These are phyloP conservation scores for Ceriagrion tenellum DNA, from an alignment of 2,888 invertebrate species.

Conservation along the genomic window DNA sequence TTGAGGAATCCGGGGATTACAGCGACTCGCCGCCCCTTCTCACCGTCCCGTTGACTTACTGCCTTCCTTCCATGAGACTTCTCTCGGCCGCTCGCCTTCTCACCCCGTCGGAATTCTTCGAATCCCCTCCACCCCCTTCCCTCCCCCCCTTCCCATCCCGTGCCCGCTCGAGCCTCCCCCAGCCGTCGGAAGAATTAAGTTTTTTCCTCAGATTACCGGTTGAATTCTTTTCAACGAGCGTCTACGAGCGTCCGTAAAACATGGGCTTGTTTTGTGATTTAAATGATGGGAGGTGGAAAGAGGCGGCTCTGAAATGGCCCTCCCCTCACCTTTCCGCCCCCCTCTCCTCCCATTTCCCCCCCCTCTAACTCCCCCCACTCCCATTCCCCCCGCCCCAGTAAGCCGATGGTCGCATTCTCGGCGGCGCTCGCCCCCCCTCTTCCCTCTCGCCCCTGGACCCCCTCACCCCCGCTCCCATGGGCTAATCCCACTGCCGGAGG, in stretches of 20 bases:
- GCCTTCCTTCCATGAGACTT: not conserved
- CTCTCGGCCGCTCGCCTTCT: not conserved
- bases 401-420: constrained; percentile 46
- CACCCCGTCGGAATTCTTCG: no score
- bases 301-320: constrained; percentile 39
- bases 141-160: not conserved
- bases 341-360: not conserved
- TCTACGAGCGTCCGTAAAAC: constrained; percentile 3
- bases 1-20: not conserved
- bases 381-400: not conserved
- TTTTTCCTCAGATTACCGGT: constrained; percentile 38
- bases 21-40: not conserved
- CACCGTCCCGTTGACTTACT: not conserved
- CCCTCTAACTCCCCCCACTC: not conserved
- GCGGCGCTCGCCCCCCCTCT: not conserved
- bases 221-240: constrained; percentile 25
- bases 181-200: constrained; percentile 35
- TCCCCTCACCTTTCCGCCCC: not conserved
- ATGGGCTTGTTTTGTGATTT: constrained; percentile 56
- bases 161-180: not conserved
- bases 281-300: constrained; percentile 44
- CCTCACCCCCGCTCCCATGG: not conserved
- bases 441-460: not conserved
- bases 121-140: not conserved
- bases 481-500: no score